Evolutionary conservation across 2,113 vertebrate genomes (phyloP), one percentile per base, ranked within the genome.

Genomic region (Cinclus cinclus): DNA sequence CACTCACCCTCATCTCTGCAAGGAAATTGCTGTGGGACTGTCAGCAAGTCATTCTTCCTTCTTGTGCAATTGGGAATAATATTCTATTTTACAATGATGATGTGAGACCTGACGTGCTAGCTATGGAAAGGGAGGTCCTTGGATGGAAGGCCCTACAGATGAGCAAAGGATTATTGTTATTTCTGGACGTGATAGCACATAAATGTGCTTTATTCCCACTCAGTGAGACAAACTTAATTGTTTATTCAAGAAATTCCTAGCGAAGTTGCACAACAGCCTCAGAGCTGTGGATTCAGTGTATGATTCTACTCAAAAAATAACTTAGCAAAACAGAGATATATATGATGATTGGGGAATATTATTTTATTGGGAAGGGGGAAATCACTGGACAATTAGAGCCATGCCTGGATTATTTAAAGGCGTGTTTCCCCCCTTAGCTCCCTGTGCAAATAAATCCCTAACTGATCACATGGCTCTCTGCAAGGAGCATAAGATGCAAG

Each of bases 91-190:
- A 78, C 76, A 21, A 75, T 59, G 79, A 64, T 1, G 9, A 68
- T 31, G 85, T 89, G 90, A 94, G 82, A 83, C 76, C 92, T 8
- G 7, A 71, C 53, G 41, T 84, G 79, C 84, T 94, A 67, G 52
- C 39, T 92, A 59, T 74, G 85, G 75, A 85, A 49, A 16, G 49
- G 63, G 83, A 91, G 71, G 60, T 63, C 55, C 85, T 93, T 89
- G 85, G 82, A 77, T 67, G 71, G 71, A 91, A 88, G 73, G 79
- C 84, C 79, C 56, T 75, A 94, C 49, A 78, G 92, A 88, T 41
- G 92, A 94, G 92, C 92, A 94, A 96, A 94, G 69, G 90, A 75
- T 94, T 95, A 56, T 73, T 83, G 73, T 60, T 89, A 31, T 92
- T 96, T 89, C 56, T 92, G 76, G 56, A 86, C 59, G 60, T 92